phyloP scores from a whole-genome alignment of 2,888 invertebrate species.

The Teleogryllus oceanicus region DNA sequence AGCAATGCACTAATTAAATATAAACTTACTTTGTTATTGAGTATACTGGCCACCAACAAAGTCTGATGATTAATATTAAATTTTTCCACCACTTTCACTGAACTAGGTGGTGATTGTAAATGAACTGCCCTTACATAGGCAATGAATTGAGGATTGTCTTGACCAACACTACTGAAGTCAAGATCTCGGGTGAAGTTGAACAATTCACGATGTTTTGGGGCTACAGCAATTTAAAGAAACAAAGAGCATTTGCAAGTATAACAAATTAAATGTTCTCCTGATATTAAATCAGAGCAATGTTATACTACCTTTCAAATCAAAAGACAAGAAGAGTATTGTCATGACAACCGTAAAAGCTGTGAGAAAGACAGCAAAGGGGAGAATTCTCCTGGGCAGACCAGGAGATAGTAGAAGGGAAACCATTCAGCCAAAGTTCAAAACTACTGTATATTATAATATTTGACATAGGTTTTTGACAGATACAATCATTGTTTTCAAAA shows the following conservation, averaged over 20 bases:
- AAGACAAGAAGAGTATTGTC: conserved; percentile 72
- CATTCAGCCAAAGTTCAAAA: neutral
- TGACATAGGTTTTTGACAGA: too few relatives aligned
- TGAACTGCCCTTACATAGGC: conserved; percentile 72
- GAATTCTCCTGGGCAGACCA: conserved; percentile 47
- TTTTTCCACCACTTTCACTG: conserved; percentile 41
- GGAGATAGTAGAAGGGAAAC: conserved; percentile 22
- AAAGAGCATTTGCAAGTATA: too few relatives aligned
- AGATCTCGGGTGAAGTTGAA: conserved; percentile 76
- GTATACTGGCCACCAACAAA: conserved; percentile 48
- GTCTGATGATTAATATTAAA: conserved; percentile 51
- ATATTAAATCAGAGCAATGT: too few relatives aligned
- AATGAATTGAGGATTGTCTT: conserved; percentile 71
- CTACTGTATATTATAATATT: too few relatives aligned
- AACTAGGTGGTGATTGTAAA: conserved; percentile 51
- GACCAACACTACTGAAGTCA: conserved; percentile 67
- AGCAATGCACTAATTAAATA: neutral
- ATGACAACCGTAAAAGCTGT: conserved; percentile 77
- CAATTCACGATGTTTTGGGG: conserved; percentile 47
- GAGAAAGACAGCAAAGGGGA: conserved; percentile 70
- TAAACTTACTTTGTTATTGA: conserved; percentile 48
- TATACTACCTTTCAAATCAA: conserved; percentile 70
- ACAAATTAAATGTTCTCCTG: too few relatives aligned
- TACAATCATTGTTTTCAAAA: too few relatives aligned
- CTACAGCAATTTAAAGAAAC: neutral